phyloP scores from a whole-genome alignment of 2,888 invertebrate species.

The Perdita meconis region DNA sequence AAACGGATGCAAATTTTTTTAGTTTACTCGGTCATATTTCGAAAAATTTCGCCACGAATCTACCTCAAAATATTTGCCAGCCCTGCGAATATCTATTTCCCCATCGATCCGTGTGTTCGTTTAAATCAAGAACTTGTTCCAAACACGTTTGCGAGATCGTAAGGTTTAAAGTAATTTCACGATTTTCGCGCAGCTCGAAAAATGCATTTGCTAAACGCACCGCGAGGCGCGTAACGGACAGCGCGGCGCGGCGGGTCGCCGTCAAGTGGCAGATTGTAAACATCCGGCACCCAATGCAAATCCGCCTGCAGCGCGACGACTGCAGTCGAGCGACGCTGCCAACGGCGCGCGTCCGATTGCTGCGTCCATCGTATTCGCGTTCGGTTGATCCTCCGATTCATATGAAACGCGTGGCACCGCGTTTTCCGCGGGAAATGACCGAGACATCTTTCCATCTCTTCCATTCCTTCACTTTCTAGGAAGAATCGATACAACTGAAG shows the following conservation, averaged over 20 bases:
- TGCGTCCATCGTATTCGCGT: conserved; percentile 32
- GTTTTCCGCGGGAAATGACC: conserved; percentile 33
- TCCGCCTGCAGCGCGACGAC: conserved; percentile 69
- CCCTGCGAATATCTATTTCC: no score
- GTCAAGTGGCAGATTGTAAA: conserved; percentile 81
- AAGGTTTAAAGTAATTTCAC: no score
- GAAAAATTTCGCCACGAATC: no score
- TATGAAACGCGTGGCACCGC: conserved; percentile 27
- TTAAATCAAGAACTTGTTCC: no score
- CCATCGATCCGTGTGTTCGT: no score
- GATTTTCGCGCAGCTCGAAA: conserved; percentile 37
- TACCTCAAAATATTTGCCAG: no score
- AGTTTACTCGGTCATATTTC: no score
- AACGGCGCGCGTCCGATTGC: conserved; percentile 32
- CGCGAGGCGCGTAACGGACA: conserved; percentile 60
- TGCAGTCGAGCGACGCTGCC: conserved; percentile 40
- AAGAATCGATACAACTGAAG: no score
- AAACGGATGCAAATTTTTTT: no score
- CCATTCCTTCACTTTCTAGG: no score
- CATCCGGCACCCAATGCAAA: conserved; percentile 79
- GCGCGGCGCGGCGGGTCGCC: conserved; percentile 66
- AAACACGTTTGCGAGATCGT: no score
- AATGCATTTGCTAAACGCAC: conserved; percentile 44
- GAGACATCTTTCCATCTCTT: conserved; percentile 17
- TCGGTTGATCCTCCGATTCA: conserved; percentile 48